These are phyloP conservation scores for Carpatolechia fugitivella DNA, from an alignment of 2,888 invertebrate species.

Conservation along the genomic window DNA sequence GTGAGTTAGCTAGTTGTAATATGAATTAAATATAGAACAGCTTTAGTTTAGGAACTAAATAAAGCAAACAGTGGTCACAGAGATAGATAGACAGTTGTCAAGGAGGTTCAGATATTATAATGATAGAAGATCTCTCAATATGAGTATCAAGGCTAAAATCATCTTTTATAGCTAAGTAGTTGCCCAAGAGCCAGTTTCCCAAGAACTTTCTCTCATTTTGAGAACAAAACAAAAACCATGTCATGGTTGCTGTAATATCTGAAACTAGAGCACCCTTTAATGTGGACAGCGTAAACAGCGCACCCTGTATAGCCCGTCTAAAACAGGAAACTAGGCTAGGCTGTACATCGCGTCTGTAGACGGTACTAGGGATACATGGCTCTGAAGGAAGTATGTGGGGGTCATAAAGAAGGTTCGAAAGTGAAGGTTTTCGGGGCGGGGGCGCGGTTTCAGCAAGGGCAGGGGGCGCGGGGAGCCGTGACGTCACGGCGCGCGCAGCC, in stretches of 20 bases:
- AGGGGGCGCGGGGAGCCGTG: constrained; percentile 40
- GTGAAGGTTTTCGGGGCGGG: constrained; percentile 13
- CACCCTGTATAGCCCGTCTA: not conserved
- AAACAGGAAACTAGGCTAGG: constrained; percentile 1
- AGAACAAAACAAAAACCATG: not conserved
- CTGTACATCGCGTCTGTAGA: not conserved
- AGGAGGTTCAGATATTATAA: too few relatives aligned
- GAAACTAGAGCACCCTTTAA: not conserved
- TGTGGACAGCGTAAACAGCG: not conserved
- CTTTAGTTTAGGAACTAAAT: too few relatives aligned
- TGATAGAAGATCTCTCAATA: too few relatives aligned
- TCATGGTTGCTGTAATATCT: not conserved
- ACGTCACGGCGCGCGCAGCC: constrained; percentile 71
- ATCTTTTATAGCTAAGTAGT: too few relatives aligned
- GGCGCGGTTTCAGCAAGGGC: constrained; percentile 39
- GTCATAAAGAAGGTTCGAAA: constrained; percentile 5
- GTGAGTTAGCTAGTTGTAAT: too few relatives aligned
- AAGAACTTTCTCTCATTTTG: not conserved
- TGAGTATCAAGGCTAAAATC: too few relatives aligned
- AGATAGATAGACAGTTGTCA: too few relatives aligned
- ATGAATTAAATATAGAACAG: too few relatives aligned
- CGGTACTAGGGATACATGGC: not conserved
- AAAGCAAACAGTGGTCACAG: too few relatives aligned
- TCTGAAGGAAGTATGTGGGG: not conserved
- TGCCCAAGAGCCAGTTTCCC: too few relatives aligned